Evolutionary conservation across 2,888 invertebrate genomes (phyloP).

Genomic region (Caenorhabditis plicata): DNA sequence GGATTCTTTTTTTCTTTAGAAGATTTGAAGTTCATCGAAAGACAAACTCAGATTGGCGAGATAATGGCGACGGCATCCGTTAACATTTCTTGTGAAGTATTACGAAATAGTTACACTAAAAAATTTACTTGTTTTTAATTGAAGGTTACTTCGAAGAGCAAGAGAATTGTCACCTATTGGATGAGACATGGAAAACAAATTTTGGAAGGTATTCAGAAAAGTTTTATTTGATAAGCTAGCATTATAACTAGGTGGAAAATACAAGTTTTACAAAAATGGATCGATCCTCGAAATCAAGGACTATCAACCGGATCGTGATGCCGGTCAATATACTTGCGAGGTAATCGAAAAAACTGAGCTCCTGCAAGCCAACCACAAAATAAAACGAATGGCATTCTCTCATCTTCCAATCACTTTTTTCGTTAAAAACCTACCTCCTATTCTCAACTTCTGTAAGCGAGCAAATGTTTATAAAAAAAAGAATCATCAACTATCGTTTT

Average conservation of each 20-base stretch:
- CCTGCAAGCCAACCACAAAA: neutral
- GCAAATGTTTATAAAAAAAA: no score
- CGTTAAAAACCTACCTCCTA: no score
- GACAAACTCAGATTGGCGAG: constrained; percentile 30
- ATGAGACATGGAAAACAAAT: constrained; percentile 30
- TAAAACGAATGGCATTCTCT: neutral
- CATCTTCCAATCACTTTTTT: neutral
- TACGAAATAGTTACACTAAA: neutral
- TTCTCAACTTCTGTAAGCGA: no score
- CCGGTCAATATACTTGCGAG: constrained; percentile 43
- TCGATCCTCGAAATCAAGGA: constrained; percentile 39
- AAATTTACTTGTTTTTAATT: neutral
- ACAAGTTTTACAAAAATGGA: constrained; percentile 35
- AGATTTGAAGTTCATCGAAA: constrained; percentile 43
- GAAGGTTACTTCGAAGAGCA: constrained; percentile 22
- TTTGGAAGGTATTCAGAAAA: constrained; percentile 4
- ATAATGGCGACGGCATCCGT: constrained; percentile 38
- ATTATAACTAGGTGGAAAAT: constrained; percentile 9
- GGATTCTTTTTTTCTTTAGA: constrained; percentile 20
- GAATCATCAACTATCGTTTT: no score
- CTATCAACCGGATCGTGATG: constrained; percentile 39
- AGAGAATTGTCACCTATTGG: constrained; percentile 38
- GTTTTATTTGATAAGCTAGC: neutral
- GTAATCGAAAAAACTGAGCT: constrained; percentile 10
- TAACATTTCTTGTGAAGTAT: constrained; percentile 46